Conservation (phyloP, 1,140 invertebrate species). For the Anastrepha ludens region DNA sequence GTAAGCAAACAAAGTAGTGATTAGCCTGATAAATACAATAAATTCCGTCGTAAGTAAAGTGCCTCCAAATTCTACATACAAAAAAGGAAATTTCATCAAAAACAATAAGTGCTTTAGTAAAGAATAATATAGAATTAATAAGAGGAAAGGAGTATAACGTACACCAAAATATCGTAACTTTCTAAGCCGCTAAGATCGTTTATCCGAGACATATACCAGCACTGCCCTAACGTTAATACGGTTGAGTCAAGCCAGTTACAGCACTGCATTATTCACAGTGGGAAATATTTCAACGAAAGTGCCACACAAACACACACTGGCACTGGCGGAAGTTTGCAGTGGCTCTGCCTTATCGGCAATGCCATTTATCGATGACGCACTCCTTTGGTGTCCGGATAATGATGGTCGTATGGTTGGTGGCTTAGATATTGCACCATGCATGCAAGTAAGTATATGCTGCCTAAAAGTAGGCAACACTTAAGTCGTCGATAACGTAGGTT, state of each 20-base stretch:
- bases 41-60: slow-evolving; percentile 53
- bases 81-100: neutral
- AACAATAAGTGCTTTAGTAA: slow-evolving; percentile 17
- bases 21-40: slow-evolving; percentile 31
- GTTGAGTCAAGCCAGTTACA: neutral
- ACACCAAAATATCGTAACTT: neutral
- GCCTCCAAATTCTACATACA: slow-evolving; percentile 39
- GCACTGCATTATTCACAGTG: neutral
- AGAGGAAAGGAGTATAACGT: neutral
- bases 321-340: slow-evolving; percentile 80
- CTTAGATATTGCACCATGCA: slow-evolving; percentile 86
- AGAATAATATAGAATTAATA: neutral
- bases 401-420: slow-evolving; percentile 89
- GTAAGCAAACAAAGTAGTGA: slow-evolving; percentile 20
- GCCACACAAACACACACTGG: slow-evolving; percentile 68
- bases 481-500: neutral
- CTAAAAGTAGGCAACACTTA: neutral
- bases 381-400: slow-evolving; percentile 93
- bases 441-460: slow-evolving; percentile 80
- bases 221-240: slow-evolving; percentile 5
- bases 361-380: slow-evolving; percentile 95
- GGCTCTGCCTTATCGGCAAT: slow-evolving; percentile 83
- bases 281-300: neutral
- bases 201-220: neutral
- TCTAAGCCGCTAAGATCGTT: slow-evolving; percentile 3